Base-by-base conservation (phyloP, 2,797 vertebrate genomes). In the Chrosomus eos region DNA sequence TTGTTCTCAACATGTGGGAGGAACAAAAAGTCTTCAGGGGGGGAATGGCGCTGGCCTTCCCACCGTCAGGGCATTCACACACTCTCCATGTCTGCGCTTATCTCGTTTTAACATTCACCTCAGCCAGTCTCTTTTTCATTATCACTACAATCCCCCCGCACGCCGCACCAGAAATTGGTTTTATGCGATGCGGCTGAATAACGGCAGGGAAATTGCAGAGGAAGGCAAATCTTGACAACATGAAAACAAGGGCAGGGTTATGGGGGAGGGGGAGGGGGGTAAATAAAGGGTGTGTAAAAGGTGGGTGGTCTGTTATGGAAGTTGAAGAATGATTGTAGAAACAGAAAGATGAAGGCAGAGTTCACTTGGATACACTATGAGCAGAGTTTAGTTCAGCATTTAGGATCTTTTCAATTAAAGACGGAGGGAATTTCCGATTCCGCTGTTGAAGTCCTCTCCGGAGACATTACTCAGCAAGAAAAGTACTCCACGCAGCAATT, bases 81-180 rank as follows among this genome's bases (percentile, higher is more conserved):
- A 78, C 85, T 88, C 83, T 88, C 82, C 72, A 51, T 60, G 45
- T 80, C 74, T 72, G 75, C 76, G 80, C 87, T 91, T 91, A 91
- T 90, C 92, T 92, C 89, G 84, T 91, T 92, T 92, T 89, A 91
- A 90, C 90, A 93, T 92, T 92, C 90, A 89, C 85, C 89, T 91
- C 88, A 38, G 72, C 88, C 87, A 38, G 87, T 87, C 87, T 90
- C 90, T 85, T 90, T 93, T 92, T 92, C 90, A 93, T 93, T 93
- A 93, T 91, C 87, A 81, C 89, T 78, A 76, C 90, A 92, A 91
- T 92, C 90, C 91, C 88, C 70, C 53, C 1, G 74, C 88, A 91
- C 60, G 82, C 83, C 88, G 78, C 87, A 88, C 70, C 77, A 79
- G 88, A 90, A 93, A 94, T 93, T 93, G 92, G 90, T 93, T 93